phyloP scores from a whole-genome alignment of 2,888 invertebrate genomes.

The Macroteleia sp. region DNA sequence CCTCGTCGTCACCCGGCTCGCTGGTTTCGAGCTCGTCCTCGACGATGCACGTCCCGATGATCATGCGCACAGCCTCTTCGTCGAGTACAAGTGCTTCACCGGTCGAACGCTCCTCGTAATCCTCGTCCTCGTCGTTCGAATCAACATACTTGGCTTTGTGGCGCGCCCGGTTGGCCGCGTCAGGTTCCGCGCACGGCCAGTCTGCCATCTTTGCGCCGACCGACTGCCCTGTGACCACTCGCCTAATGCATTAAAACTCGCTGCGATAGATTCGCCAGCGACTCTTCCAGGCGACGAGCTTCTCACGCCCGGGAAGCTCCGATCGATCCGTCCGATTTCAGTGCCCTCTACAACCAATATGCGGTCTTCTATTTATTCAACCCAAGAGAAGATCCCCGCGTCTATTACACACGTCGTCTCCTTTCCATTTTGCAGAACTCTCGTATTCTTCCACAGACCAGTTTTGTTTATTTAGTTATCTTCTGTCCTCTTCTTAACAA shows the following conservation, averaged over 20 bases:
- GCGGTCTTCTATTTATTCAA: neutral
- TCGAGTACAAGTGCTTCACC: constrained; percentile 50
- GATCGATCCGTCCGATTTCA: neutral
- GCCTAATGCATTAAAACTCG: constrained; percentile 7
- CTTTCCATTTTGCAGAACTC: too few species aligned
- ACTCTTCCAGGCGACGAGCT: constrained; percentile 17
- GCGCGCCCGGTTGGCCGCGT: constrained; percentile 83
- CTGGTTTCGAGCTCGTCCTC: constrained; percentile 35
- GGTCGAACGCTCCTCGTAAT: constrained; percentile 45
- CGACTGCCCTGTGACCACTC: neutral
- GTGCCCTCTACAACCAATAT: constrained; percentile 5
- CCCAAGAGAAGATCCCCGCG: neutral
- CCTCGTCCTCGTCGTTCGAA: constrained; percentile 85
- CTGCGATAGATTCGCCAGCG: too few species aligned
- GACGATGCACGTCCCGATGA: constrained; percentile 52
- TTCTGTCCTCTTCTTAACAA: too few species aligned
- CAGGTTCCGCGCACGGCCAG: constrained; percentile 88
- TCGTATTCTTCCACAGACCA: too few species aligned
- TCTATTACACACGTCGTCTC: neutral
- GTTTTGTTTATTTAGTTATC: too few species aligned
- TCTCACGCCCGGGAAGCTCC: too few species aligned
- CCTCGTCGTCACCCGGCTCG: constrained; percentile 36
- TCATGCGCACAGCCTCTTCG: constrained; percentile 63
- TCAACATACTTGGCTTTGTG: constrained; percentile 83
- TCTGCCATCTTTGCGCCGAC: constrained; percentile 89